Conservation (phyloP, 2,113 vertebrate genomes). For the Crotalus helleri region DNA sequence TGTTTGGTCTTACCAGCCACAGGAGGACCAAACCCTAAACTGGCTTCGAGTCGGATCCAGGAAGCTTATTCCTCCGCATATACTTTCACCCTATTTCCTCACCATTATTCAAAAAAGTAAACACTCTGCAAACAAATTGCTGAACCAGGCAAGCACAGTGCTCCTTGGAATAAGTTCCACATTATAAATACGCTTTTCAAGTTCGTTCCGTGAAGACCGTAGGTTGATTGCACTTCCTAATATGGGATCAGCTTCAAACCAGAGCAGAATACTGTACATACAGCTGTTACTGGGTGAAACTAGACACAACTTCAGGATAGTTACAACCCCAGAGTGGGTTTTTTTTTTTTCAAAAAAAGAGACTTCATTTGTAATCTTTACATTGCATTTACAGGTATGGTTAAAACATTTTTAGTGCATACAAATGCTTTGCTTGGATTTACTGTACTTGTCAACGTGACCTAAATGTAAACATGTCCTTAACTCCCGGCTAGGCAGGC, state of each 20-base stretch:
- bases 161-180: neutral
- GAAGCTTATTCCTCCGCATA: neutral
- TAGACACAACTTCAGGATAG: neutral
- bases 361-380: neutral
- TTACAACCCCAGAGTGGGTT: neutral
- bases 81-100: neutral
- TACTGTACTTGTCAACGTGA: neutral
- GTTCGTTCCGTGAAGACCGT: neutral
- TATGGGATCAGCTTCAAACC: neutral
- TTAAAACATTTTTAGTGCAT: neutral
- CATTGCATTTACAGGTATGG: neutral
- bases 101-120: slow-evolving; percentile 28
- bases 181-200: neutral
- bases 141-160: neutral
- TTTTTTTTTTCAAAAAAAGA: neutral
- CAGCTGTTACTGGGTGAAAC: neutral
- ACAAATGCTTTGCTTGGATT: neutral
- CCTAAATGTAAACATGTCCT: neutral
- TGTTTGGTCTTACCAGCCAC: neutral
- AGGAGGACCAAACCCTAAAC: neutral
- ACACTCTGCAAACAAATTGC: neutral
- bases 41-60: neutral
- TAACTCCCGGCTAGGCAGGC: neutral
- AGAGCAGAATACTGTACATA: neutral
- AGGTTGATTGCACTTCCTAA: neutral